These are phyloP conservation scores for Spodoptera littoralis DNA, from an alignment of 2,888 invertebrate genomes.

Conservation along the genomic window DNA sequence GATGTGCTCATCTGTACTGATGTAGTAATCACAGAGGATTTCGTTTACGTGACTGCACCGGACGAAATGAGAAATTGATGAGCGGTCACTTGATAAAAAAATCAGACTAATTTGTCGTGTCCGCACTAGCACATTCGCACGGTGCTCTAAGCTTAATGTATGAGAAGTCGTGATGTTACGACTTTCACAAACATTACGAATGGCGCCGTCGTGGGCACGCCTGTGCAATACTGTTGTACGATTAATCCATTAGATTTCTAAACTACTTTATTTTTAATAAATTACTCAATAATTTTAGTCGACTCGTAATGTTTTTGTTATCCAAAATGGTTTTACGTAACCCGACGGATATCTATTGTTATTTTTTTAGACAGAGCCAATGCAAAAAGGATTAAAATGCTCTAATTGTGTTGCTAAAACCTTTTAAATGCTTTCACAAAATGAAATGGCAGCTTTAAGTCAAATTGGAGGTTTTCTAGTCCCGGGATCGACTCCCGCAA, in stretches of 20 bases:
- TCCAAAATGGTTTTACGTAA: conserved; percentile 18
- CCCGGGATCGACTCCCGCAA: conserved; percentile 52
- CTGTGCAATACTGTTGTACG: conserved; percentile 60
- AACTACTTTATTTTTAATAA: conserved; percentile 53
- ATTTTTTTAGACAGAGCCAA: background rate
- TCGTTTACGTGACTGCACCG: conserved; percentile 61
- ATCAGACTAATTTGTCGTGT: conserved; percentile 70
- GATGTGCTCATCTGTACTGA: conserved; percentile 45
- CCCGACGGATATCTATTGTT: conserved; percentile 1
- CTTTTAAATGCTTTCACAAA: background rate
- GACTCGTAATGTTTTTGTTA: conserved; percentile 9
- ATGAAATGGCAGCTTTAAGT: conserved; percentile 5
- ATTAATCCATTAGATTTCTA: conserved; percentile 57
- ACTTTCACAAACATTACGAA: conserved; percentile 84
- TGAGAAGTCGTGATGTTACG: conserved; percentile 83
- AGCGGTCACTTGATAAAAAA: conserved; percentile 72
- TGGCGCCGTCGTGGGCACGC: conserved; percentile 66
- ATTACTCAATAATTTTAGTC: conserved; percentile 40
- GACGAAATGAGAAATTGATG: conserved; percentile 81
- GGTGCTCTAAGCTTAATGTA: conserved; percentile 81
- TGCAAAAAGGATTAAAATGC: background rate
- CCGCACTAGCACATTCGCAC: conserved; percentile 80
- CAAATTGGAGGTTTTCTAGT: conserved; percentile 24
- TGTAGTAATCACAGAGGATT: conserved; percentile 60
- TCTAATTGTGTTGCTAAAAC: background rate